Evolutionary conservation across 1,140 invertebrate genomes (phyloP).

Genomic region (Drosophila murphyi): DNA sequence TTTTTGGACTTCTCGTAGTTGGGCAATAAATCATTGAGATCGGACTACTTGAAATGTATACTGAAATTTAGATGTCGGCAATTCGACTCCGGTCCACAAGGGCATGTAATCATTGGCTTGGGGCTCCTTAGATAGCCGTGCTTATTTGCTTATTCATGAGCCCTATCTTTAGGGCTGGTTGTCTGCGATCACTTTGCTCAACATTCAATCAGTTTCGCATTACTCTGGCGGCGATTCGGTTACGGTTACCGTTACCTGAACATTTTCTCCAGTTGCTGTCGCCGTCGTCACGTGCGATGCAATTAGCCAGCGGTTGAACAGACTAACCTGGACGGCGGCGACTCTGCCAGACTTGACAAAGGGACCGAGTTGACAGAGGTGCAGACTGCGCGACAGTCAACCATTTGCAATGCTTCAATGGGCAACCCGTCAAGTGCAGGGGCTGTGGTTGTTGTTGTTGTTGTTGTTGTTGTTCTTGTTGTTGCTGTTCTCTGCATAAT

Average conservation of each 20-base stretch:
- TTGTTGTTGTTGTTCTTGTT: slow-evolving; percentile 13
- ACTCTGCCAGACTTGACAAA: background rate
- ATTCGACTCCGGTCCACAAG: no score
- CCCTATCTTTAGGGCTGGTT: background rate
- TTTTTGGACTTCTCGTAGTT: no score
- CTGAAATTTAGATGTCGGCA: no score
- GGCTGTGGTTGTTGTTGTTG: slow-evolving; percentile 3
- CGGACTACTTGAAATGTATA: no score
- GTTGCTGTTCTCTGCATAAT: slow-evolving; percentile 61
- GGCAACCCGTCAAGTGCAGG: slow-evolving; percentile 43
- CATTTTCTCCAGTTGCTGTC: background rate
- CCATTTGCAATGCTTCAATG: slow-evolving; percentile 34
- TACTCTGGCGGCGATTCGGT: slow-evolving; percentile 45
- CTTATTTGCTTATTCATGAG: background rate
- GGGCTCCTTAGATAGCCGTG: background rate
- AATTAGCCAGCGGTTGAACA: slow-evolving; percentile 35
- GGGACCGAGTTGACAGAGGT: background rate
- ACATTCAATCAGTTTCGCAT: slow-evolving; percentile 60
- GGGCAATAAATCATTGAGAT: no score
- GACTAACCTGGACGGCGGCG: slow-evolving; percentile 14
- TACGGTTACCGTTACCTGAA: slow-evolving; percentile 38
- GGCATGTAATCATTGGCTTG: no score
- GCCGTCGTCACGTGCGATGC: slow-evolving; percentile 42
- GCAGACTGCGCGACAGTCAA: slow-evolving; percentile 19
- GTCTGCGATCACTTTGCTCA: slow-evolving; percentile 30